Base-by-base conservation (phyloP, 2,797 vertebrate genomes). In the Sylvilagus floridanus region DNA sequence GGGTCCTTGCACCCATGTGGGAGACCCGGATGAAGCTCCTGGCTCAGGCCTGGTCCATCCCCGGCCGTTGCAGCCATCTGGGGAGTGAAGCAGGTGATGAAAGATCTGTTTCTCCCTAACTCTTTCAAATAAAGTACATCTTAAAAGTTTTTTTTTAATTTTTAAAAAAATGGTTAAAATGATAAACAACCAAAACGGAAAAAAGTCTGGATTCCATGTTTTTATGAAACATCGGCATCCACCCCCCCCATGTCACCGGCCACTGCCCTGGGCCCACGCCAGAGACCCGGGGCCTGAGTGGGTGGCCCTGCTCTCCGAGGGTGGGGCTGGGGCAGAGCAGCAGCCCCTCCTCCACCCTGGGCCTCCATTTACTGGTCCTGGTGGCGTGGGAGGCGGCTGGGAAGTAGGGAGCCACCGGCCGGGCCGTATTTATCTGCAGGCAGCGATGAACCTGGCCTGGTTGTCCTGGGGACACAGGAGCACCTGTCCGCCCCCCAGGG, bases 381-480 rank as follows among this genome's bases (percentile, higher is more conserved):
- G 66, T 0, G 0, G 71, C 24, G 26, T 16, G 1, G 7, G 8
- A 16, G 1, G 71, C 30, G 42, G 37, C 42, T 47, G 16, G 54
- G 1, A 9, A 9, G 0, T 0, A 32, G 5, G 4, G 35, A 71
- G 68, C 54, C 37, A 42, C 0, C 0, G 9, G 24, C 3, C 28
- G 3, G 52, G 66, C 79, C n/a, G 30, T 4, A 12, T 22, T 54
- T 7, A 3, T 30, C 35, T 13, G 42, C 35, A 5, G 32, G 79
- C 52, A 9, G 63, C n/a, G 26, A 54, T 81, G 47, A 19, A 12
- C 54, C n/a, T 66, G 66, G 60, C 66, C 79, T 91, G 60, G 47
- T 2, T 8, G 42, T 37, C 35, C 50, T 0, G 2, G 69, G 72
- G 57, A 77, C 42, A 26, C 5, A 52, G 1, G 28, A 35, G 21